Evolutionary conservation across 2,888 invertebrate genomes (phyloP), one percentile per base, ranked within the genome.

Genomic region (Meteorus colon): DNA sequence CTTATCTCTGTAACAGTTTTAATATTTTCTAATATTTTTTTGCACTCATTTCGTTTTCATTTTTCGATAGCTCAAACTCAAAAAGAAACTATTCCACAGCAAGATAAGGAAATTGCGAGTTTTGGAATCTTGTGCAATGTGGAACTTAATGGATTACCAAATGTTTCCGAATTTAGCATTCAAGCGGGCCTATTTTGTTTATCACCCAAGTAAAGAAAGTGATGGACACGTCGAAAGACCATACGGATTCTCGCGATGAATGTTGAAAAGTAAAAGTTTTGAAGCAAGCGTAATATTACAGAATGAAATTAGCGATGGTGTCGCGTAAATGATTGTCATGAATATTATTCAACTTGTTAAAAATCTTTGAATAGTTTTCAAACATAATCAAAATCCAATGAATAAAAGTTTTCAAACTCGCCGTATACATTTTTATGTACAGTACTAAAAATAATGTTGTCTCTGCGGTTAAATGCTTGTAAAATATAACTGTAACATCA

Each of bases 131-230:
- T 82, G 82, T 19, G 55, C 74, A 0, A 81, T 84, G 81, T 89
- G 89, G 89, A 78, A 75, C 41, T 78, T 84, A 0, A 86, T 88
- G 86, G 83, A 88, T 48, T 84, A 82, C 71, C 84, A 83, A 63
- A 87, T 83, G 75, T 86, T 85, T 73, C 87, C 87, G 0, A 81
- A 82, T 16, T 29, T 78, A 1, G 81, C 82, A 2, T 89, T 87
- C 69, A 89, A 89, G 67, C 75, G 78, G 77, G 83, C 86, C 10
- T 89, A 82, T 78, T 89, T 89, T 66, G 83, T 86, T 1, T 89
- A 89, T 70, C 78, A 86, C 78, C 80, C 87, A 1, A 74, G 80
- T 27, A 86, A 84, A 77, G 87, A 87, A 78, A 78, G 81, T 4
- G 84, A 87, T 74, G 85, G 86, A 41, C 81, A 83, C n/a, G 81